Conservation (phyloP, 1,140 invertebrate genomes). For the Drosophila persimilis region DNA sequence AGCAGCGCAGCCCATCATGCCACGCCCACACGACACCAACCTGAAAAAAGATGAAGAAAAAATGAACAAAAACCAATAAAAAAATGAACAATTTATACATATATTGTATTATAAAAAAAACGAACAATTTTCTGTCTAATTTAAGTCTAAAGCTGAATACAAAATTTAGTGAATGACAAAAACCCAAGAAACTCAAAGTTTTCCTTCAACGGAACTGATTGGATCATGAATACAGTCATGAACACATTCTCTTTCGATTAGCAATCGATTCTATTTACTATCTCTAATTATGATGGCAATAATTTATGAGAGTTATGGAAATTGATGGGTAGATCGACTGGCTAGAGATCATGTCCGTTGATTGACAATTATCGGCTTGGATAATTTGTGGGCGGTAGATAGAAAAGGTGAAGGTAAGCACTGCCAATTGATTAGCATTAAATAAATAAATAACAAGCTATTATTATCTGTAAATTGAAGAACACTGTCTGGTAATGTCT, state of each 20-base stretch:
- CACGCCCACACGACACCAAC: conserved; percentile 63
- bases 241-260: conserved; percentile 24
- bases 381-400: conserved; percentile 46
- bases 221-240: conserved; percentile 3
- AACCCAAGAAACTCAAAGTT: conserved; percentile 36
- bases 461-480: conserved; percentile 20
- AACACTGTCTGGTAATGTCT: conserved; percentile 15
- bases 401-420: conserved; percentile 48
- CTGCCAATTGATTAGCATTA: conserved; percentile 26
- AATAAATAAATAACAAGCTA: conserved; percentile 12
- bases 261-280: conserved; percentile 3
- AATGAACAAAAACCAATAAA: conserved; percentile 38
- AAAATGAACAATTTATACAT: conserved; percentile 39
- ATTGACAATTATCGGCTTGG: conserved; percentile 38
- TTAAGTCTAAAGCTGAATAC: conserved; percentile 73
- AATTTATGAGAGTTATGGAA: conserved; percentile 35
- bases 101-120: conserved; percentile 17
- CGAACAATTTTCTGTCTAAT: conserved; percentile 69
- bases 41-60: conserved; percentile 41
- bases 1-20: conserved; percentile 47
- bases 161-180: conserved; percentile 78
- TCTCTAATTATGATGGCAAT: conserved; percentile 28
- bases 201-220: neutral
- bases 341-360: conserved; percentile 15
- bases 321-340: conserved; percentile 26